These are phyloP conservation scores for Axinella damicornis DNA, from an alignment of 37 sponge, comb jelly and placozoan genomes.

Conservation along the genomic window DNA sequence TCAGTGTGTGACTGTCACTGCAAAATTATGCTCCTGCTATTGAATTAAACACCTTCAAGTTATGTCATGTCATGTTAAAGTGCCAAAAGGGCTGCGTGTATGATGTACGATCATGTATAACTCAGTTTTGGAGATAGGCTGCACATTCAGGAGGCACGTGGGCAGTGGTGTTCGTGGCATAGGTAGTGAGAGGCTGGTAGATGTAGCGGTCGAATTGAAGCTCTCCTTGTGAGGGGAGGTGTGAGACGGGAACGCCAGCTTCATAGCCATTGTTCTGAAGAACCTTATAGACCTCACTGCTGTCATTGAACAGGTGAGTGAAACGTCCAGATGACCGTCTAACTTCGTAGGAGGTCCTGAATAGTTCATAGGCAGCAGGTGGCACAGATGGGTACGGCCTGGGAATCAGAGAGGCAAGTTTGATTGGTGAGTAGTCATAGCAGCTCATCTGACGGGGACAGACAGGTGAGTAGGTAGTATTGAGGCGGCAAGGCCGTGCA, in stretches of 20 bases:
- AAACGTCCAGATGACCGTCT: background rate
- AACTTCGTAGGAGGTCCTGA: constrained; percentile 1
- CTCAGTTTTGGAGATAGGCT: background rate
- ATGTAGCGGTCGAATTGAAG: constrained; percentile 27
- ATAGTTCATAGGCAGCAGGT: constrained; percentile 5
- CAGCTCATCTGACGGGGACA: background rate
- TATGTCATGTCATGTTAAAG: background rate
- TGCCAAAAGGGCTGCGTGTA: background rate
- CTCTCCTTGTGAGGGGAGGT: background rate
- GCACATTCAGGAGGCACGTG: background rate
- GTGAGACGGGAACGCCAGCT: background rate
- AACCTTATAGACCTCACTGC: background rate
- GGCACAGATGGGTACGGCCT: background rate
- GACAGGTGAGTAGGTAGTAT: constrained; percentile 17
- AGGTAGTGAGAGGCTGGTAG: constrained; percentile 2
- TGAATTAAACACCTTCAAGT: background rate
- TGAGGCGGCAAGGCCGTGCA: constrained; percentile 7
- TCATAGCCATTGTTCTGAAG: constrained; percentile 11
- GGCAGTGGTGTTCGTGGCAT: background rate
- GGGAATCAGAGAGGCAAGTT: background rate
- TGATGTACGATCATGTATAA: background rate
- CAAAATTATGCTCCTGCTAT: no score
- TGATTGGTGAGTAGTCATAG: background rate
- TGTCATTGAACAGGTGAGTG: constrained; percentile 3
- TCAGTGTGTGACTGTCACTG: no score